phyloP scores from a whole-genome alignment of 1,140 invertebrate species.

The Bombus pascuorum region DNA sequence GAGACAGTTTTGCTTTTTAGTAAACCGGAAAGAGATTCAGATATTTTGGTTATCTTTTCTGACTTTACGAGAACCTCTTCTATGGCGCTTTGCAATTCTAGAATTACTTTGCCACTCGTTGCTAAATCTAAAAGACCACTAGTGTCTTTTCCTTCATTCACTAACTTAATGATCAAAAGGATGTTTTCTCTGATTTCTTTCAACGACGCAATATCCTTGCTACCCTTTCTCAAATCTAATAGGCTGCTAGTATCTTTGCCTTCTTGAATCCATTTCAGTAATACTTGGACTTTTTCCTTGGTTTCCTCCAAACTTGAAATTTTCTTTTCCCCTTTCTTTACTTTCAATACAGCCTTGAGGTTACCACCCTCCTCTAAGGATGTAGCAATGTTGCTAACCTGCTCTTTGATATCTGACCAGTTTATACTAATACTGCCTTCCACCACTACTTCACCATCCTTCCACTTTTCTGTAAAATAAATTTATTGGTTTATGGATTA shows the following conservation, averaged over 20 bases:
- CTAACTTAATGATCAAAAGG: background rate
- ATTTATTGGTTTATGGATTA: background rate
- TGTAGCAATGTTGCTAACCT: background rate
- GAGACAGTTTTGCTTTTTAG: background rate
- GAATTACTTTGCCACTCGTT: background rate
- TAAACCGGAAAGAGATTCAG: background rate
- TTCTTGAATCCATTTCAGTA: background rate
- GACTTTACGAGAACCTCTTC: background rate
- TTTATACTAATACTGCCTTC: background rate
- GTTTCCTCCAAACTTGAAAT: background rate
- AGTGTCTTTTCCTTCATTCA: background rate
- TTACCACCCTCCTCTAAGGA: background rate
- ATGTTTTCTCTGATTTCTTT: background rate
- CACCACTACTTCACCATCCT: fast-evolving
- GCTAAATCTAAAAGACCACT: background rate
- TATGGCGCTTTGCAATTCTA: background rate
- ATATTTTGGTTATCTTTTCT: background rate
- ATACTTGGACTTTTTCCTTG: background rate
- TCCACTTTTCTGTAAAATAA: background rate
- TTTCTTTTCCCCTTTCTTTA: background rate
- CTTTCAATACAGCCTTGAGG: background rate
- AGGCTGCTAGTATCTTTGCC: background rate
- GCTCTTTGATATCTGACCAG: background rate
- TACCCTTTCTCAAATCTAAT: background rate
- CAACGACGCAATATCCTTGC: background rate